phyloP scores from a whole-genome alignment of 2,113 vertebrate species.

The Kryptolebias marmoratus region DNA sequence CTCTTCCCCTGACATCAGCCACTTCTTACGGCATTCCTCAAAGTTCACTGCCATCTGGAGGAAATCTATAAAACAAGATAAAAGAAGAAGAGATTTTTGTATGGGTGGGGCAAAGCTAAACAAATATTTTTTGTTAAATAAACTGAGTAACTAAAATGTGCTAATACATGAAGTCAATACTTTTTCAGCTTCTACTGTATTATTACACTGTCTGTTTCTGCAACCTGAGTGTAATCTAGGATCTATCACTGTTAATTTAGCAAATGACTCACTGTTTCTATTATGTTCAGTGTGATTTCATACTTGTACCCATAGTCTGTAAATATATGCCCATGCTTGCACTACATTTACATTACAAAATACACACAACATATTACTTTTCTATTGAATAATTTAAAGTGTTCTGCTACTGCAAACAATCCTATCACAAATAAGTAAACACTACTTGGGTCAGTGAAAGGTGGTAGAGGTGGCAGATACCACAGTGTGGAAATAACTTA shows the following conservation, averaged over 20 bases:
- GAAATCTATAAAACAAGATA: slow-evolving; percentile 81
- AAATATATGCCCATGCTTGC: too few relatives aligned
- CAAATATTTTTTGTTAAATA: too few relatives aligned
- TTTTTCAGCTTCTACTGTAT: too few relatives aligned
- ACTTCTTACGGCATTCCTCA: slow-evolving; percentile 87
- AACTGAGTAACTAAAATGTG: too few relatives aligned
- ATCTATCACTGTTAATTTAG: too few relatives aligned
- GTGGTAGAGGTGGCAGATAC: slow-evolving; percentile 14
- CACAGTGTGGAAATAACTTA: slow-evolving; percentile 78
- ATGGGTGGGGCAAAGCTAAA: neutral
- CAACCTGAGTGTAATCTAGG: too few relatives aligned
- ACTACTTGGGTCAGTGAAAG: neutral
- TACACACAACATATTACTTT: neutral
- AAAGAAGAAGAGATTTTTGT: neutral
- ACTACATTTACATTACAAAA: neutral
- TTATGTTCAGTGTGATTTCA: too few relatives aligned
- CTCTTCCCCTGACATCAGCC: slow-evolving; percentile 83
- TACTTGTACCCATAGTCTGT: too few relatives aligned
- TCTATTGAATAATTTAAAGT: neutral
- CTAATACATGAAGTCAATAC: too few relatives aligned
- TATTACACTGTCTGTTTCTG: too few relatives aligned
- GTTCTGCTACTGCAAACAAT: neutral
- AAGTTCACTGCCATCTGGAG: slow-evolving; percentile 89
- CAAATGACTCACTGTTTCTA: too few relatives aligned
- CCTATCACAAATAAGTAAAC: neutral